Evolutionary conservation across 2,797 vertebrate species (phyloP).

Genomic region (Cuculus canorus): DNA sequence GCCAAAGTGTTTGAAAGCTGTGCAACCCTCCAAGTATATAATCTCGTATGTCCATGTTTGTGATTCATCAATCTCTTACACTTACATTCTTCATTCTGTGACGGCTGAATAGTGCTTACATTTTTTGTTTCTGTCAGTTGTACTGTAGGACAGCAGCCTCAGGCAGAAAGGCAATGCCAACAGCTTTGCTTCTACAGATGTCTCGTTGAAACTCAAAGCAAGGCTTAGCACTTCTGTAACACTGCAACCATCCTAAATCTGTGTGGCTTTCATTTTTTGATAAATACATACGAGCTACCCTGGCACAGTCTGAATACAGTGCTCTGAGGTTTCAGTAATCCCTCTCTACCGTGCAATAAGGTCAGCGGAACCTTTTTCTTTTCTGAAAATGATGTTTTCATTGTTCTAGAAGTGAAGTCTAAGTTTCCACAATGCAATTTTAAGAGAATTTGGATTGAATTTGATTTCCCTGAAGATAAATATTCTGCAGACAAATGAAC

Average conservation of each 20-base stretch:
- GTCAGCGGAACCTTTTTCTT: not conserved
- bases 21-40: not conserved
- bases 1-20: not conserved
- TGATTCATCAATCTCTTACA: not conserved
- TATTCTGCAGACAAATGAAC: not conserved
- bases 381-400: fast-evolving
- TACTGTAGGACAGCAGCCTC: not conserved
- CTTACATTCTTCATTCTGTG: not conserved
- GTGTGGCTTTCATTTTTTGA: not conserved
- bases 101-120: not conserved
- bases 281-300: not conserved
- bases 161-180: not conserved
- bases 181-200: not conserved
- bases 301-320: too few relatives aligned
- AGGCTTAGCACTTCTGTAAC: not conserved
- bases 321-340: not conserved
- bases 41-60: fast-evolving
- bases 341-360: too few relatives aligned
- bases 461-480: not conserved
- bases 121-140: not conserved
- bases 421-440: not conserved
- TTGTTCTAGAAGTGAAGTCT: not conserved
- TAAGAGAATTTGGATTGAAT: not conserved
- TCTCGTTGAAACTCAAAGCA: not conserved
- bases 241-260: not conserved